phyloP scores from a whole-genome alignment of 2,888 invertebrate species.

The Cheilosia vulpina region DNA sequence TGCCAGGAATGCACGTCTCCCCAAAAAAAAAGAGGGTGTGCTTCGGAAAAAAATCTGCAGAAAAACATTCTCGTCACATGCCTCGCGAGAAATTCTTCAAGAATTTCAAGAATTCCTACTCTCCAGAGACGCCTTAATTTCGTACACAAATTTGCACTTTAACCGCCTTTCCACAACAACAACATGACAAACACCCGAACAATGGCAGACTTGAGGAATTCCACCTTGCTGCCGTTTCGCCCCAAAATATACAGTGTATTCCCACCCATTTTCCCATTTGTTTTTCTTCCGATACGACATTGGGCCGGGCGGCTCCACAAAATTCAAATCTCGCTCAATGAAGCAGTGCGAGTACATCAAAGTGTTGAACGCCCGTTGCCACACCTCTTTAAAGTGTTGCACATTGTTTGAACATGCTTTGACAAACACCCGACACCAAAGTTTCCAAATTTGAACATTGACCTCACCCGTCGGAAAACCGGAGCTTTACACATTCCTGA shows the following conservation, averaged over 20 bases:
- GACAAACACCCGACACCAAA: conserved; percentile 6
- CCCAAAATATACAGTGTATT: conserved; percentile 13
- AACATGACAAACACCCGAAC: not conserved
- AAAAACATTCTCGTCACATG: not conserved
- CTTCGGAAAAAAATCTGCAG: conserved; percentile 23
- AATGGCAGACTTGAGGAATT: conserved; percentile 29
- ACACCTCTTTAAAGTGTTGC: conserved; percentile 60
- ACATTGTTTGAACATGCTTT: conserved; percentile 42
- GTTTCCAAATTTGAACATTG: conserved; percentile 19
- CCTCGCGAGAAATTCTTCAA: not conserved
- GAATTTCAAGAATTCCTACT: conserved; percentile 36
- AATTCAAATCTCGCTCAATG: not conserved
- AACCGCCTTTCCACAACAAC: not conserved
- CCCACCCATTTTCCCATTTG: conserved; percentile 49
- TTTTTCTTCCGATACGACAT: conserved; percentile 9
- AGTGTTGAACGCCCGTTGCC: conserved; percentile 24
- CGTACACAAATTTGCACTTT: conserved; percentile 67
- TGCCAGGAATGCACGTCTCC: conserved; percentile 21
- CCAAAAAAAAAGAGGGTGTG: conserved; percentile 17
- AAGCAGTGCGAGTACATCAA: conserved; percentile 9
- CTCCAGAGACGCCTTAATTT: conserved; percentile 26
- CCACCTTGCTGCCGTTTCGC: conserved; percentile 36
- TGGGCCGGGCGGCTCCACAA: not conserved
- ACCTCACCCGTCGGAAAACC: not conserved
- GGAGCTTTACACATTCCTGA: conserved; percentile 7